Base-by-base conservation (phyloP, 2,113 vertebrate species). In the Poeciliopsis prolifica region DNA sequence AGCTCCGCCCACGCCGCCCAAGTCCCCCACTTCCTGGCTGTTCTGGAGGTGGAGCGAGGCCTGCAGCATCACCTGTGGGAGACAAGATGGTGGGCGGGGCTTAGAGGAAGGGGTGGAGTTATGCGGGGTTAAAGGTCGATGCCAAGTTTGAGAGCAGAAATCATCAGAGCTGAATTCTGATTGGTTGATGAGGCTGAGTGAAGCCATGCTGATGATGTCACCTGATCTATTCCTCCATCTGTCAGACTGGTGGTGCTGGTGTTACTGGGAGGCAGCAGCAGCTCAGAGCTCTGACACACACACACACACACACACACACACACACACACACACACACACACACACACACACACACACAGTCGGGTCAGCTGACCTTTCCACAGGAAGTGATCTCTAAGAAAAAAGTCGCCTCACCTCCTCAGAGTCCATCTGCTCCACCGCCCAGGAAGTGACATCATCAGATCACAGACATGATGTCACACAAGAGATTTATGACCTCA, bases 371-470 rank as follows among this genome's bases (percentile, higher is more conserved):
- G 22, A 78, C 48, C 65, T 15, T 22, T 44, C 31, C 12, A 14
- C 11, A 8, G 10, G 3, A 61, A 58, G 29, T 26, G 22, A 0
- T 26, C 24, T 29, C 17, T 24, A 71, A 28, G 7, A 17, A 22
- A 42, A 31, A 10, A 12, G n/a, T n/a, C 1, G 22, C 60, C 74
- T 78, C 68, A 83, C 81, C 84, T 86, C 84, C 80, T 69, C 74
- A 0, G 31, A 72, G 61, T 78, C 85, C 51, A 48, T 6, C 40
- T 72, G 71, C 78, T 80, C 81, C 74, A 68, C 35, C 1, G 72
- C 81, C 85, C 61, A 83, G 78, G 6, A 70, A 65, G 54, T 58
- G 77, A 86, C 70, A 80, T 79, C 30, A 77, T 1, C 5, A 60
- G 29, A 19, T 10, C 31, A 58, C 3, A 0, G 6, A 74, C 80